Evolutionary conservation across 2,888 invertebrate species (phyloP), one percentile per base, ranked within the genome.

Genomic region (Tachina fera): DNA sequence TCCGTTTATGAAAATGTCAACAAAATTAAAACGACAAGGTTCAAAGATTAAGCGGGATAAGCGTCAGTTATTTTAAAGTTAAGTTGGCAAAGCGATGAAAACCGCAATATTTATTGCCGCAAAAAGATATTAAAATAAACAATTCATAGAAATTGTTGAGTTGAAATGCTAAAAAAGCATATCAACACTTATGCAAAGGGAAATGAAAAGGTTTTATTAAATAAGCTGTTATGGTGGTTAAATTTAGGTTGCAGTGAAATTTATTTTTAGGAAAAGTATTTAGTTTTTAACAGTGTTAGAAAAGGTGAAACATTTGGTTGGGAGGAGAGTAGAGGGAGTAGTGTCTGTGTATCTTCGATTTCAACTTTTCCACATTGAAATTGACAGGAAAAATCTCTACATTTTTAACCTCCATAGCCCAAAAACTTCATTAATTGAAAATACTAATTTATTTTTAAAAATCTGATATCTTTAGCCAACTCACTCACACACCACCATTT

Each of bases 1-100:
- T 91, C 91, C 91, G 90, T 87, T 89, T 90, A 89, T 77, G 87
- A 77, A 84, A 82, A 74, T 80, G 87, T 85, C 53, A 78, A 84
- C 83, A 87, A 91, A 92, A 92, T 91, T 90, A 90, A 91, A 92
- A 91, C 91, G 92, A 90, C 91, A 91, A 91, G 91, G 91, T 92
- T 92, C 92, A 91, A 89, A 91, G 90, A 90, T 91, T 91, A 91
- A 91, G 90, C 92, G 91, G 90, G 90, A 89, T 92, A 89, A 89
- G 89, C 91, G 92, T 91, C 91, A 91, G 88, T 91, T 90, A 87
- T 84, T 85, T 87, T 85, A 86, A 88, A 85, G 85, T 87, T 86
- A 88, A 83, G 75, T 77, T 65, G 78, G 70, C 72, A 78, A 67
- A 70, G 72, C 71, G 78, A 76, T 78, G 76, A 84, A 83, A 78